phyloP scores from a whole-genome alignment of 2,113 vertebrate species.

The Indicator maculatus region DNA sequence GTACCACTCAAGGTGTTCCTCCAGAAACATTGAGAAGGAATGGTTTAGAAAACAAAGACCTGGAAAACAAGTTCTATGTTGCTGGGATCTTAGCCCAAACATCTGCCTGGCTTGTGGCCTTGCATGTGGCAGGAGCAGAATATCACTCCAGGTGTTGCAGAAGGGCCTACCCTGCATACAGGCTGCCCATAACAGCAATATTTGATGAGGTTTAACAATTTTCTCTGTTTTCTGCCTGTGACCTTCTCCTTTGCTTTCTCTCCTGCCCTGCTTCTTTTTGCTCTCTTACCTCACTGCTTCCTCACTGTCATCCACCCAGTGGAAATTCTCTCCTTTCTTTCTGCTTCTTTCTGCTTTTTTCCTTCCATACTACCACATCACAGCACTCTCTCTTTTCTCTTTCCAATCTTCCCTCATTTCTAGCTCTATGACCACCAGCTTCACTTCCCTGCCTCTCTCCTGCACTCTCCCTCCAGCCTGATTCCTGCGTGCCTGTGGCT shows the following conservation, averaged over 20 bases:
- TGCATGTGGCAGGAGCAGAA: background rate
- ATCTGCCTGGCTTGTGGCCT: background rate
- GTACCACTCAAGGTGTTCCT: background rate
- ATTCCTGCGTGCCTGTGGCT: background rate
- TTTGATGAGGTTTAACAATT: background rate
- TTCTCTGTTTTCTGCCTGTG: background rate
- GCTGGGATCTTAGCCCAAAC: background rate
- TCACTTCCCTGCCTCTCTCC: background rate
- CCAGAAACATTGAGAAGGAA: background rate
- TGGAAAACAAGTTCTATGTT: background rate
- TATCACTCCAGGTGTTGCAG: background rate
- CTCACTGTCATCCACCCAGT: background rate
- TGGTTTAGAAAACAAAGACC: background rate
- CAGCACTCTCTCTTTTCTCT: background rate
- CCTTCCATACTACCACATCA: background rate
- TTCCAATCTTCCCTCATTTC: background rate
- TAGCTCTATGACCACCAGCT: background rate
- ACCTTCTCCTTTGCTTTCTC: background rate
- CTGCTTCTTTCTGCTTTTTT: background rate
- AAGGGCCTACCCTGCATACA: fast-evolving
- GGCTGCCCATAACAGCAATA: background rate
- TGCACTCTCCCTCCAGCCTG: background rate
- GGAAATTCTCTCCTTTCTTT: background rate
- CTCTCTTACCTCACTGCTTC: background rate
- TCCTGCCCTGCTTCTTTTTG: background rate